A percentile compares a stretch with the other conserved stretches of the same genome.
phyloP scores from a whole-genome alignment of 2,113 vertebrate species.

The Epinephelus cyanopodus region DNA sequence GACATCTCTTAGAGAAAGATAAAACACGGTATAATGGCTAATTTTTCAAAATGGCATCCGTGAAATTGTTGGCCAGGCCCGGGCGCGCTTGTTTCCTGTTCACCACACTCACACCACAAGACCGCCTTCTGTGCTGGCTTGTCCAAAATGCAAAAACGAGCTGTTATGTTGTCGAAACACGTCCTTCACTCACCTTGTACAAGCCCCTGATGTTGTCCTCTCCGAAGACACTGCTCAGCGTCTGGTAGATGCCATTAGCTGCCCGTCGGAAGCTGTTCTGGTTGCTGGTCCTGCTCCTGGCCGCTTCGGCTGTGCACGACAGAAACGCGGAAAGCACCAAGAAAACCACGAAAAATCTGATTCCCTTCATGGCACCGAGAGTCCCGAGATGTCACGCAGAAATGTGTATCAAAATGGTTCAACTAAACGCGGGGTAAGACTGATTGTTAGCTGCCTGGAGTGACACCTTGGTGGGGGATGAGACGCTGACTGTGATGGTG shows the following conservation, averaged over 20 bases:
- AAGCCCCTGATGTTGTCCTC: slow-evolving; percentile 92
- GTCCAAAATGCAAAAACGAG: too few relatives aligned
- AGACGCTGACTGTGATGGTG: slow-evolving; percentile 13
- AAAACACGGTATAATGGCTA: slow-evolving; percentile 11
- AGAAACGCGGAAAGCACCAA: slow-evolving; percentile 72
- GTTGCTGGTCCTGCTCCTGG: slow-evolving; percentile 87
- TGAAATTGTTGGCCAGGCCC: slow-evolving; percentile 45
- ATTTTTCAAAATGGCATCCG: slow-evolving; percentile 71
- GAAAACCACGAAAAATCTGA: slow-evolving; percentile 64
- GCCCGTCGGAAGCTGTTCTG: slow-evolving; percentile 90
- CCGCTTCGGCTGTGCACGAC: slow-evolving; percentile 80
- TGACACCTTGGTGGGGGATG: slow-evolving; percentile 46
- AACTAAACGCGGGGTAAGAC: neutral
- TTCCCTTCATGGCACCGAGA: slow-evolving; percentile 63
- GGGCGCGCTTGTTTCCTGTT: slow-evolving; percentile 39
- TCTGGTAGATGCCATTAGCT: slow-evolving; percentile 89
- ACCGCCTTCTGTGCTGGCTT: neutral
- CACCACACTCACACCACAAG: neutral
- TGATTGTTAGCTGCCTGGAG: slow-evolving; percentile 29
- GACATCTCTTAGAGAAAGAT: neutral
- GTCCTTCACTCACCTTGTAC: slow-evolving; percentile 87
- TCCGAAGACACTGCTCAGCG: slow-evolving; percentile 89
- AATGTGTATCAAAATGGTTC: slow-evolving; percentile 4
- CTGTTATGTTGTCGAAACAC: rapidly evolving
- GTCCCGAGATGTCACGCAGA: neutral